Conservation (phyloP, 2,888 invertebrate species). For the Ectobius pallidus region DNA sequence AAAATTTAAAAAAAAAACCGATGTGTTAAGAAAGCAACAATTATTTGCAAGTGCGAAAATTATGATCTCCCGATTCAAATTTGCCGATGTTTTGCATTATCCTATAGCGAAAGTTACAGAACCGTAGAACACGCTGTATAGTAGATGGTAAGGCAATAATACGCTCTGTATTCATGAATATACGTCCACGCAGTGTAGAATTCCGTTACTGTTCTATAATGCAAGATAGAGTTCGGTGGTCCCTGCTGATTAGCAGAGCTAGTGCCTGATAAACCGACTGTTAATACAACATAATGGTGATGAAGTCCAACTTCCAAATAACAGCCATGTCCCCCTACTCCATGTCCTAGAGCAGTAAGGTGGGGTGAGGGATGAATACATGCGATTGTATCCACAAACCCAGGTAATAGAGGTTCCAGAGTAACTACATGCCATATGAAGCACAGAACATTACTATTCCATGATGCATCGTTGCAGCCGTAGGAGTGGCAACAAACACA, state of each 20-base stretch:
- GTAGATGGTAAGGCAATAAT: not conserved
- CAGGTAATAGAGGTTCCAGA: not conserved
- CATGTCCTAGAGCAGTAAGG: not conserved
- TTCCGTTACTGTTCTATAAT: not conserved
- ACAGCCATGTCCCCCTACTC: not conserved
- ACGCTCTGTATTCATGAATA: not conserved
- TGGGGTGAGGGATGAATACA: not conserved
- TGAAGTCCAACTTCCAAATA: conserved; percentile 6
- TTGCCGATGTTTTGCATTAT: no score
- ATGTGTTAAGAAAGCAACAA: no score
- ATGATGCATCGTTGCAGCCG: not conserved
- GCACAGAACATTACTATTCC: not conserved
- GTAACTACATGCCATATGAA: not conserved
- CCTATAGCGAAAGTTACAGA: no score
- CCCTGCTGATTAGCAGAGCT: not conserved
- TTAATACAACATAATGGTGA: conserved; percentile 22
- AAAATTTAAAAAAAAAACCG: no score
- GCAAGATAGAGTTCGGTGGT: not conserved
- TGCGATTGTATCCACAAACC: conserved; percentile 9
- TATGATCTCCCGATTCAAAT: no score
- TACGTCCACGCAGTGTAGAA: not conserved
- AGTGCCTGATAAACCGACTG: conserved; percentile 17
- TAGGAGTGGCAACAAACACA: not conserved
- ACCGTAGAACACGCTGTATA: no score
- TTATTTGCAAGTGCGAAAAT: no score